phyloP scores from a whole-genome alignment of 2,113 vertebrate species.

The Calidris pugnax region DNA sequence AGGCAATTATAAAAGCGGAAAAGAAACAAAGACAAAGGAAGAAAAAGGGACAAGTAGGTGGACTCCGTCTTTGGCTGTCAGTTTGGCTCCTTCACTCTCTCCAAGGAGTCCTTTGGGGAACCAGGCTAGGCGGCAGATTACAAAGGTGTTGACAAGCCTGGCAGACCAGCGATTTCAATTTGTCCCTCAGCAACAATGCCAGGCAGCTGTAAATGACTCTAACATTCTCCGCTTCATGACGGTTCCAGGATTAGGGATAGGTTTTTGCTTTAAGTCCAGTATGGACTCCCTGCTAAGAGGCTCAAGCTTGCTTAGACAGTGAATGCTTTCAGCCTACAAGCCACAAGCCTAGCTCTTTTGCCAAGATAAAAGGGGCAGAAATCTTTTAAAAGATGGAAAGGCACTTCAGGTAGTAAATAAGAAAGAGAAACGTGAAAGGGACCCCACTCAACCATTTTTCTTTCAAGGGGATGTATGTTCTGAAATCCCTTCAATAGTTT shows the following conservation, averaged over 20 bases:
- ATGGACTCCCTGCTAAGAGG: background rate
- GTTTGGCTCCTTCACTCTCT: constrained; percentile 6
- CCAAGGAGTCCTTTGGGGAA: background rate
- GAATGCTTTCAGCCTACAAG: background rate
- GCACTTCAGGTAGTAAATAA: background rate
- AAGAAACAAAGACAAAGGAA: constrained; percentile 40
- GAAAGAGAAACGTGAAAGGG: background rate
- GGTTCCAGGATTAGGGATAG: background rate
- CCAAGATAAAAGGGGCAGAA: background rate
- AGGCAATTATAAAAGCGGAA: constrained; percentile 34
- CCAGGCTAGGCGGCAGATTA: background rate
- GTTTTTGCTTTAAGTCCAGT: background rate
- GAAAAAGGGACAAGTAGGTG: constrained; percentile 4
- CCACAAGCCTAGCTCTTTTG: background rate
- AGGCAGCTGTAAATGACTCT: constrained; percentile 23
- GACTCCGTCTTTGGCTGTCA: constrained; percentile 21
- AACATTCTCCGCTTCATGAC: background rate
- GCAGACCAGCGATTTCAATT: background rate
- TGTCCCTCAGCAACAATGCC: constrained; percentile 1
- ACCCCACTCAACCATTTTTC: background rate
- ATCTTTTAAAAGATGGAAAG: background rate
- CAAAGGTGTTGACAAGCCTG: constrained; percentile 50
- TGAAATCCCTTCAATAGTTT: background rate
- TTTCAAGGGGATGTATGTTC: background rate
- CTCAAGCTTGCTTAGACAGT: background rate